Evolutionary conservation across 2,797 vertebrate species (phyloP).

Genomic region (Sebastes hubbsi): DNA sequence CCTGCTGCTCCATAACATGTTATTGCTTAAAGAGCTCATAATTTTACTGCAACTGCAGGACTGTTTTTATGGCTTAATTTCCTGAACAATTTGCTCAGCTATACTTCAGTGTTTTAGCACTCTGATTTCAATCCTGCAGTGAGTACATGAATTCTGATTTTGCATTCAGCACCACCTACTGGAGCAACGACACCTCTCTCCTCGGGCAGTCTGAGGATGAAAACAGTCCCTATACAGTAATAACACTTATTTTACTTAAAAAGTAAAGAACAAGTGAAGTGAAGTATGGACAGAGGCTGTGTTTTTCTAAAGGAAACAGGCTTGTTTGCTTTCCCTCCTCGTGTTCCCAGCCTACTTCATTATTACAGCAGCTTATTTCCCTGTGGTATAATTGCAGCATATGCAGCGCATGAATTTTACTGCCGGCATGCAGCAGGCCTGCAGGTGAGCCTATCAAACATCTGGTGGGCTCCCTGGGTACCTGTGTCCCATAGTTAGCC

Average conservation of each 20-base stretch:
- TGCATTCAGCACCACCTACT: slow-evolving; percentile 72
- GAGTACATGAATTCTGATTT: slow-evolving; percentile 35
- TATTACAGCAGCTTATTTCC: slow-evolving; percentile 79
- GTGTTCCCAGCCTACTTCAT: slow-evolving; percentile 69
- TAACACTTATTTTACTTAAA: slow-evolving; percentile 6
- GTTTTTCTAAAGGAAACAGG: slow-evolving; percentile 65
- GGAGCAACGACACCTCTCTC: slow-evolving; percentile 43
- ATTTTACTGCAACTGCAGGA: slow-evolving; percentile 41
- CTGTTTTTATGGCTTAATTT: slow-evolving; percentile 66
- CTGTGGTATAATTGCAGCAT: slow-evolving; percentile 78
- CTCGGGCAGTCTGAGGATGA: background rate
- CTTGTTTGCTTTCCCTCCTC: slow-evolving; percentile 68
- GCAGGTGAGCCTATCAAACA: slow-evolving; percentile 82
- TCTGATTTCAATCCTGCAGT: slow-evolving; percentile 22
- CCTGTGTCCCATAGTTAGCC: slow-evolving; percentile 71
- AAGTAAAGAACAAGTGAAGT: slow-evolving; percentile 12
- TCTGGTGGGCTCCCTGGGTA: slow-evolving; percentile 79
- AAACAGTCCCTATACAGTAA: slow-evolving; percentile 3
- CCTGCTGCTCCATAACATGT: slow-evolving; percentile 41
- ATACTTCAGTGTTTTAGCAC: slow-evolving; percentile 20
- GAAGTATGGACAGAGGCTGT: slow-evolving; percentile 26
- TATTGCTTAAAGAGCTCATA: slow-evolving; percentile 37
- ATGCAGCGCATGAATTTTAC: slow-evolving; percentile 77
- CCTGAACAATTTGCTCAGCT: slow-evolving; percentile 53
- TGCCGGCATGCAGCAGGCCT: slow-evolving; percentile 71